Conservation (phyloP, 1,140 invertebrate species). For the Sitophilus oryzae region DNA sequence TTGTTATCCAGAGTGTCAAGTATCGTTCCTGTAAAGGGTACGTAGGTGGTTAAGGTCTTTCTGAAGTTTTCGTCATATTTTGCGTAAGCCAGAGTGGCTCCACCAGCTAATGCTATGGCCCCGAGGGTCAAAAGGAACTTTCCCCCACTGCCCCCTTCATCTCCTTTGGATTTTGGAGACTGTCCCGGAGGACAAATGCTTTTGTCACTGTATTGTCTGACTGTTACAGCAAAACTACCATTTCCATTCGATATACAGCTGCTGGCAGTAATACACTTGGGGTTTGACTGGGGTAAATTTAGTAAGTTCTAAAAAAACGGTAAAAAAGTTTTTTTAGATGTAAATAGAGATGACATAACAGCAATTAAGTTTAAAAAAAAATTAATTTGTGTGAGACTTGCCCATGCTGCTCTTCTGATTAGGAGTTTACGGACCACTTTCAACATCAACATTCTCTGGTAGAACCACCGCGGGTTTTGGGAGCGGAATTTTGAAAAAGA, state of each 20-base stretch:
- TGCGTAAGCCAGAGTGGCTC: constrained; percentile 57
- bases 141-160: constrained; percentile 1
- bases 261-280: not conserved
- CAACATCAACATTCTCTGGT: constrained; percentile 16
- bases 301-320: not conserved
- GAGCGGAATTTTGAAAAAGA: not conserved
- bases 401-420: constrained; percentile 12
- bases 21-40: constrained; percentile 59
- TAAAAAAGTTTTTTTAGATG: not conserved
- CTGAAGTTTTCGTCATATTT: constrained; percentile 65
- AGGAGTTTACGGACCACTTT: constrained; percentile 8
- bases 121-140: constrained; percentile 30
- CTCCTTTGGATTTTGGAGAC: not conserved
- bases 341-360: constrained; percentile 19
- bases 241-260: not conserved
- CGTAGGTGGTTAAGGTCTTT: constrained; percentile 57
- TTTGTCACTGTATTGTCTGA: not conserved
- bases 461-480: constrained; percentile 22
- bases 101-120: constrained; percentile 48
- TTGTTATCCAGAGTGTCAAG: constrained; percentile 53
- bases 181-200: not conserved
- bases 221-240: not conserved
- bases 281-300: not conserved
- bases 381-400: constrained; percentile 17
- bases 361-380: constrained; percentile 16